Percentiles rank a stretch among this genome's conserved stretches.
Conservation (phyloP, 2,113 vertebrate species). For the Calidris pugnax region DNA sequence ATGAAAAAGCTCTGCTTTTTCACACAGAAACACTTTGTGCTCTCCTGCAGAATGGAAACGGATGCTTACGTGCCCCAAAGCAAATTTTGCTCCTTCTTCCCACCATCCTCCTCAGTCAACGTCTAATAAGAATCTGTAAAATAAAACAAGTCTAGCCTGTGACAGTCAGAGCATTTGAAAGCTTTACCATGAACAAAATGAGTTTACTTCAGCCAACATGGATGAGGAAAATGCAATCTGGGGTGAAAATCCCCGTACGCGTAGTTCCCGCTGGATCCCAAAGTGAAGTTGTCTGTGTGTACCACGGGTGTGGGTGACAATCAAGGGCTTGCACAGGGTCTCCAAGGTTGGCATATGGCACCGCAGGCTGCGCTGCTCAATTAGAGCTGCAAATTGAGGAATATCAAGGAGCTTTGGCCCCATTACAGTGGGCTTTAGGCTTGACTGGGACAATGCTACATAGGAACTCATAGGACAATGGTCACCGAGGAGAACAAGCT, state of each 20-base stretch:
- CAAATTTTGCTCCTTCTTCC: not conserved
- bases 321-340: not conserved
- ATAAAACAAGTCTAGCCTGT: not conserved
- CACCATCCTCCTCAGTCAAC: not conserved
- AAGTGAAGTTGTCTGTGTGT: not conserved
- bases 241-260: not conserved
- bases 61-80: not conserved
- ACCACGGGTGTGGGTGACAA: not conserved
- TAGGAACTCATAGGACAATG: not conserved
- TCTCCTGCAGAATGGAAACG: not conserved
- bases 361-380: fast-evolving
- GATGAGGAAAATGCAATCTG: not conserved
- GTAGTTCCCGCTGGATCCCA: not conserved
- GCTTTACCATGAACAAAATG: not conserved
- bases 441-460: not conserved
- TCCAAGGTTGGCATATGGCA: not conserved
- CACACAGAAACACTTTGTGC: not conserved
- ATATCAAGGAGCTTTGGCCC: not conserved
- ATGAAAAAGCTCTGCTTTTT: not conserved
- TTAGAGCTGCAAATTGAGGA: not conserved
- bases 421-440: not conserved
- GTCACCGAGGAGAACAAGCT: no score
- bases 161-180: not conserved
- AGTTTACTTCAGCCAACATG: not conserved
- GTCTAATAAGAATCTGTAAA: conserved; percentile 8